These are phyloP conservation scores for Physeter macrocephalus DNA, from an alignment of 2,113 vertebrate genomes.

Conservation along the genomic window DNA sequence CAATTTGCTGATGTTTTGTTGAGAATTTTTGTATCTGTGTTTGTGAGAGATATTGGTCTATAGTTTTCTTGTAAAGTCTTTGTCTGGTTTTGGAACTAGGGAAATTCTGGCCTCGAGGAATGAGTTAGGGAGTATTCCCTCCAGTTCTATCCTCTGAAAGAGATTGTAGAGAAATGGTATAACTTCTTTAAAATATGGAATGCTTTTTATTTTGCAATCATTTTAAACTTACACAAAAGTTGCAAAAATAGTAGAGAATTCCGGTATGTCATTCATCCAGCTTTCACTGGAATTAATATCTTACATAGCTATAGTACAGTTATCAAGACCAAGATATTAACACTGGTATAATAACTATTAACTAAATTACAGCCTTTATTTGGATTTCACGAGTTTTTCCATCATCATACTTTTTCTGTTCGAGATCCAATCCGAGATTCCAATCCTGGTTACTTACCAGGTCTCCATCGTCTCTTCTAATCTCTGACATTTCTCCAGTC, in stretches of 20 bases:
- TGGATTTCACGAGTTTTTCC: not conserved
- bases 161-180: not conserved
- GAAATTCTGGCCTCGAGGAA: not conserved
- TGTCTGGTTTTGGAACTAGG: not conserved
- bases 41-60: not conserved
- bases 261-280: not conserved
- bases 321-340: not conserved
- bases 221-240: not conserved
- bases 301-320: not conserved
- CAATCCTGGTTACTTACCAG: not conserved
- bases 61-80: not conserved
- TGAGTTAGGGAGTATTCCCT: not conserved
- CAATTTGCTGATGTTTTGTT: not conserved
- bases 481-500: not conserved
- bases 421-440: not conserved
- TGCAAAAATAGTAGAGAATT: slow-evolving; percentile 11
- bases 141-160: not conserved
- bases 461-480: not conserved
- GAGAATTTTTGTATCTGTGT: not conserved
- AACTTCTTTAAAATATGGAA: not conserved
- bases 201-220: slow-evolving; percentile 13
- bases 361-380: not conserved
- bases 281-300: not conserved
- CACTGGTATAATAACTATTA: not conserved
- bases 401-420: not conserved